phyloP scores from a whole-genome alignment of 2,888 invertebrate genomes.

The Gymnosoma rotundatum region DNA sequence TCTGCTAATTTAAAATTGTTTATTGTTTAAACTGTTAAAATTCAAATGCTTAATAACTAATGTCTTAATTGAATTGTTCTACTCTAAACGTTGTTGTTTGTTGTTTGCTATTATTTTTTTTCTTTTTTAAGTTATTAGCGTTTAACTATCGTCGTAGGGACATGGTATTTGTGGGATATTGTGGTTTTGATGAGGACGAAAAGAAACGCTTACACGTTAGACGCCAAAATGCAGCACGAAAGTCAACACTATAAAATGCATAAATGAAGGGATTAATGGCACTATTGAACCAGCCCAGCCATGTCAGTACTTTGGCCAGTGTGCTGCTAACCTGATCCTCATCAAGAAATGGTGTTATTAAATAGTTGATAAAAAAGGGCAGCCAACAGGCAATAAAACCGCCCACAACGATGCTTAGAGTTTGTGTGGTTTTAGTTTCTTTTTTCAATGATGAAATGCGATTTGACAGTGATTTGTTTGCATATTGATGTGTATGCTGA shows the following conservation, averaged over 20 bases:
- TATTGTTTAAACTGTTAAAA: constrained; percentile 12
- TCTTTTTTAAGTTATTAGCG: constrained; percentile 7
- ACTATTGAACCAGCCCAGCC: constrained; percentile 95
- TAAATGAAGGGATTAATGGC: constrained; percentile 96
- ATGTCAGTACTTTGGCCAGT: constrained; percentile 90
- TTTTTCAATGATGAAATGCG: constrained; percentile 88
- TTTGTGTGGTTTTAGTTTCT: constrained; percentile 94
- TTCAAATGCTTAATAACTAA: constrained; percentile 27
- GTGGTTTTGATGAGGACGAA: constrained; percentile 77
- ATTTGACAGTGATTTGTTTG: constrained; percentile 81
- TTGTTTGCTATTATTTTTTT: constrained; percentile 4
- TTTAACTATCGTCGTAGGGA: constrained; percentile 80
- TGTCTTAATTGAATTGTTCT: constrained; percentile 46
- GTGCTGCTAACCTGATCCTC: constrained; percentile 85
- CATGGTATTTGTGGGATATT: constrained; percentile 80
- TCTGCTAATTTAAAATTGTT: constrained; percentile 5
- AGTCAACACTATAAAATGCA: constrained; percentile 94
- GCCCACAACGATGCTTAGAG: constrained; percentile 92
- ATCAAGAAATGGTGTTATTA: constrained; percentile 90
- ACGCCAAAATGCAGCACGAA: constrained; percentile 93
- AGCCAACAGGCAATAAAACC: constrained; percentile 95
- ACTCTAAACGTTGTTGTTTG: constrained; percentile 44
- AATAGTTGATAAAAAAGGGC: constrained; percentile 92
- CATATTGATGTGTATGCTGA: constrained; percentile 73
- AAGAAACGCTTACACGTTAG: constrained; percentile 84